Percentiles rank a stretch among this genome's conserved stretches.
These are phyloP conservation scores for Aethina tumida DNA, from an alignment of 1,140 invertebrate genomes.

Conservation along the genomic window DNA sequence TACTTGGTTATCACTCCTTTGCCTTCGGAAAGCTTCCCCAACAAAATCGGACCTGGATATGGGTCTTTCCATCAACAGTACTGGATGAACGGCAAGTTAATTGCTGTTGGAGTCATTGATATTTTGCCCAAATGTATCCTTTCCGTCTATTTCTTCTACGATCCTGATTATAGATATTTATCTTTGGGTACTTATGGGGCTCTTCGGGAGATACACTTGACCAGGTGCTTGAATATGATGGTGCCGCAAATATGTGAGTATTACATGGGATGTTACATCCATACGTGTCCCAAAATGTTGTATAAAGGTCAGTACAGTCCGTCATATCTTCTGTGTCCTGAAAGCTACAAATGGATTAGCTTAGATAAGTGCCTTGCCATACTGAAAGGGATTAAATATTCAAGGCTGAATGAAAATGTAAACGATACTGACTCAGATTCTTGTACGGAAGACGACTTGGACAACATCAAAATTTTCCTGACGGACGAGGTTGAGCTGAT, in stretches of 20 bases:
- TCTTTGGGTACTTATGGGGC: constrained; percentile 89
- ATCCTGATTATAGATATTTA: constrained; percentile 81
- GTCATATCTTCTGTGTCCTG: constrained; percentile 90
- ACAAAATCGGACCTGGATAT: constrained; percentile 43
- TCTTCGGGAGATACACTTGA: constrained; percentile 78
- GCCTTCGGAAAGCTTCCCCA: constrained; percentile 50
- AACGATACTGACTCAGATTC: constrained; percentile 41
- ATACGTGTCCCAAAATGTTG: constrained; percentile 93
- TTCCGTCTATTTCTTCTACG: constrained; percentile 98
- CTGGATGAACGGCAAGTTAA: constrained; percentile 81
- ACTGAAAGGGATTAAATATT: constrained; percentile 56
- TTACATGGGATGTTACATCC: constrained; percentile 99
- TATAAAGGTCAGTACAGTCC: constrained; percentile 86
- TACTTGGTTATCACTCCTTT: constrained; percentile 83
- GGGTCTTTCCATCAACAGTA: constrained; percentile 98
- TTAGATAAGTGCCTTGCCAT: constrained; percentile 53
- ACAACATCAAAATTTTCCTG: constrained; percentile 37
- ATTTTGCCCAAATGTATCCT: constrained; percentile 89
- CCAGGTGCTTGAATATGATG: constrained; percentile 53
- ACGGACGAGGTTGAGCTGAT: too few relatives aligned
- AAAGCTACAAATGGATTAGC: constrained; percentile 78
- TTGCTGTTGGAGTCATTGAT: constrained; percentile 95
- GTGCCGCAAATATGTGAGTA: constrained; percentile 70
- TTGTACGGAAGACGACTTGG: constrained; percentile 37
- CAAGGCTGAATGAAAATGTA: constrained; percentile 47